Evolutionary conservation across 2,888 invertebrate genomes (phyloP), one percentile per base, ranked within the genome.

Genomic region (Euplagia quadripunctaria): DNA sequence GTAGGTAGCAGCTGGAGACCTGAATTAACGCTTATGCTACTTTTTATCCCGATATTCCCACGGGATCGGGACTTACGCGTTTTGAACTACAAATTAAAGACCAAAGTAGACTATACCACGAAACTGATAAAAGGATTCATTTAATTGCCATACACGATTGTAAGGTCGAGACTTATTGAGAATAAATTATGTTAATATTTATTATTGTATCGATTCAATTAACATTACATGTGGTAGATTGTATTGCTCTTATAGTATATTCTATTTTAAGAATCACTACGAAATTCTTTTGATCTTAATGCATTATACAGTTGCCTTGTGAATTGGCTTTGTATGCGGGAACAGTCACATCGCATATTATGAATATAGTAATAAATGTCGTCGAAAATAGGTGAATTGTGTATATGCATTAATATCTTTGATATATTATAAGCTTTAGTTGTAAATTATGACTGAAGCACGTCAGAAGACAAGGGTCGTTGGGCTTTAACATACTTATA

Each of bases 121-220:
- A 73, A 46, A 70, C 80, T 86, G 91, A 92, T 91, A 89, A 90
- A 92, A 87, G 85, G 84, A 84, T 86, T 81, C 82, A 83, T 83
- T 86, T 91, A 91, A 93, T 91, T 90, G 91, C 90, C 85, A 88
- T 85, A 88, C 87, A 85, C 85, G 87, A 87, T 87, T 89, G 87
- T 88, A 84, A 79, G 71, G 61, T 79, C 67, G 72, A 85, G 88
- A 90, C 89, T 90, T 89, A 91, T 91, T 84, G 86, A 82, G 86
- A 86, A 91, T 91, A 89, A 87, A 91, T 92, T 89, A 92, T 90
- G 89, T 84, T 91, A 91, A 92, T 91, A 88, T 86, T 79, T 81
- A 83, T 80, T 81, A 82, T 75, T 79, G 80, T 72, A 82, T 81
- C 74, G 77, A 79, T 83, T 88, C 86, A 87, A 88, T 90, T 85